Base-by-base conservation (phyloP, 30 jellyfish, hydroid and myxozoan species). In the Mastigias papua region DNA sequence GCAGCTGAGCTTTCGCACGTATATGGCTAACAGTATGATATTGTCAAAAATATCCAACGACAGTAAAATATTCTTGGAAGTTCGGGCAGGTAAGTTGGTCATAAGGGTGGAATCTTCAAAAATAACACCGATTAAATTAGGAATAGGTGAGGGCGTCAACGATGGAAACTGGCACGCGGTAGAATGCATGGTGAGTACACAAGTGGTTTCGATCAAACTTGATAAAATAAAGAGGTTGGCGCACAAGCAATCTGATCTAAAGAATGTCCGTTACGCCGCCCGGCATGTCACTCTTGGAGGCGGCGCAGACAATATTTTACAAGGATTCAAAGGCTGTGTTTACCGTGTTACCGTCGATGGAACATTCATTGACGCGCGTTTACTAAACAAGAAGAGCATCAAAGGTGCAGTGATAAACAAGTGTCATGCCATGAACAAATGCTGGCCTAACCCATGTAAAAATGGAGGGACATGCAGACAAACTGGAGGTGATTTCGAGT, bases 101-200 rank as follows among this genome's bases (percentile, higher is more conserved):
- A 28, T 96, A 8, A 75, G 86, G n/a, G 98, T 96, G 21, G 80
- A 87, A 84, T 78, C 96, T 33, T 33, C 90, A 7, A 88, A 57
- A 16, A 80, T 77, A 21, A 71, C 95, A 0, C 97, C 99, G 33
- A 76, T 96, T 4, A 57, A 50, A 37, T 22, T 96, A n/a, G 86
- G 57, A 25, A 34, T 73, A 15, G 98, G 99, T 1, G 58, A 65
- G 19, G 76, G 86, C 42, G 48, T 96, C 50, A 78, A 87, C 76
- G 97, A 96, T 74, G 99, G 99, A 0, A 79, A 81, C 35, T 96
- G 99, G 99, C 99, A 96, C 80, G 97, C 86, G 15, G 89, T 96
- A 23, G 88, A 87, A 7, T 86, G 96, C 66, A 22, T 78, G n/a
- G 92, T 96, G 27, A 87, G 64, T 42, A 57, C 88, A 0, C 86